Base-by-base conservation (phyloP, 2,113 vertebrate genomes). In the Dasypus novemcinctus region DNA sequence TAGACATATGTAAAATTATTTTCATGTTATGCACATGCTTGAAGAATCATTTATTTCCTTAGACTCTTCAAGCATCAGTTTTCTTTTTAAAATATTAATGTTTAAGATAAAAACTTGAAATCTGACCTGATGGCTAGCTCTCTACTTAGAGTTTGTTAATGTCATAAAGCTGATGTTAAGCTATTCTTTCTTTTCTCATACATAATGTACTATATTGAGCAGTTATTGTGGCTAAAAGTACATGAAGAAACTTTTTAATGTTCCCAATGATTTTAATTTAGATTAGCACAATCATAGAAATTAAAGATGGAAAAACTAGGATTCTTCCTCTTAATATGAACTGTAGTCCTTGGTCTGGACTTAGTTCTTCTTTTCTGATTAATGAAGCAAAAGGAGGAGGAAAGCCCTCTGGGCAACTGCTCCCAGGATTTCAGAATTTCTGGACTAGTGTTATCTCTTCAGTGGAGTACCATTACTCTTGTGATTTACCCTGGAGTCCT, bases 21-120 rank as follows among this genome's bases (percentile, higher is more conserved):
- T 96, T 85, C 71, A 88, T 84, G 76, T 63, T 94, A 52, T 83
- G 78, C 88, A 84, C 7, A 5, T 68, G 84, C 89, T 96, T 97
- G 82, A 85, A 97, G 91, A 97, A 97, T 54, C 11, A 68, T 84
- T 92, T 97, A 0, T 0, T 33, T 96, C 87, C 95, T 95, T 95
- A 76, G 69, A 93, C 76, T 93, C 79, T 96, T 81, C 90, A 66
- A 97, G 94, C 97, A 90, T 96, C 21, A 75, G 33, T 43, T 52
- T 72, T 94, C 64, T 91, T 89, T 95, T 92, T 87, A 97, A 81
- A 94, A 91, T 97, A 97, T 93, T 97, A 97, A 93, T 93, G 91
- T 84, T 92, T 97, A 97, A 98, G 92, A 96, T 87, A 98, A 98
- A 98, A 96, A 96, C 41, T 93, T 93, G 87, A 98, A 98, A 97